These are phyloP conservation scores for Ophion ellenae DNA, from an alignment of 2,888 invertebrate species.

Conservation along the genomic window DNA sequence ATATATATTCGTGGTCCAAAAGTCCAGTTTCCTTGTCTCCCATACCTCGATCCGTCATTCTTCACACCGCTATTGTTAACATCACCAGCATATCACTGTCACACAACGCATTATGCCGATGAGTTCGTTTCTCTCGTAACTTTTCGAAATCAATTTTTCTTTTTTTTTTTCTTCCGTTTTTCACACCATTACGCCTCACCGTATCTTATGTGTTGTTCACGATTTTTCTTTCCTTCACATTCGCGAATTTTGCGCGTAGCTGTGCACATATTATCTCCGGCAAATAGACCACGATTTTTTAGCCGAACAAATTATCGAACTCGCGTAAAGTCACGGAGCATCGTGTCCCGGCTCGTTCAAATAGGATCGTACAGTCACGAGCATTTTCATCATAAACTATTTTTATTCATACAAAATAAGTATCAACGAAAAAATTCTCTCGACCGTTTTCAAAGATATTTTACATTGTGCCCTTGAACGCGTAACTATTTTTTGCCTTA, in stretches of 20 bases:
- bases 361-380: not conserved
- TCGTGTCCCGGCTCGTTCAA: constrained; percentile 54
- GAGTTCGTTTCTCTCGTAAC: constrained; percentile 31
- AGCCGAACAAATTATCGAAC: not conserved
- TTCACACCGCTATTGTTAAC: constrained; percentile 48
- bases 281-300: not conserved
- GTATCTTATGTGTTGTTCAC: constrained; percentile 52
- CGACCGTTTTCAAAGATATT: too few relatives aligned
- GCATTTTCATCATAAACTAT: not conserved
- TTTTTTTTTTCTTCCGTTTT: constrained; percentile 13
- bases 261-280: constrained; percentile 62
- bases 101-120: constrained; percentile 55
- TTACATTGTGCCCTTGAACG: not conserved
- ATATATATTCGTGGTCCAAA: not conserved
- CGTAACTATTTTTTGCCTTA: not conserved
- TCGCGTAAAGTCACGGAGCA: constrained; percentile 42
- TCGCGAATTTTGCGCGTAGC: constrained; percentile 54
- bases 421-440: not conserved
- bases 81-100: constrained; percentile 43
- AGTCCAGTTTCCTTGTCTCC: not conserved
- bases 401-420: constrained; percentile 20
- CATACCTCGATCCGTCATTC: constrained; percentile 5
- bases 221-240: constrained; percentile 38
- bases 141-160: constrained; percentile 53
- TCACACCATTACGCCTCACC: constrained; percentile 45